These are phyloP conservation scores for Drosophila fungiperda DNA, from an alignment of 2,888 invertebrate genomes.

Conservation along the genomic window DNA sequence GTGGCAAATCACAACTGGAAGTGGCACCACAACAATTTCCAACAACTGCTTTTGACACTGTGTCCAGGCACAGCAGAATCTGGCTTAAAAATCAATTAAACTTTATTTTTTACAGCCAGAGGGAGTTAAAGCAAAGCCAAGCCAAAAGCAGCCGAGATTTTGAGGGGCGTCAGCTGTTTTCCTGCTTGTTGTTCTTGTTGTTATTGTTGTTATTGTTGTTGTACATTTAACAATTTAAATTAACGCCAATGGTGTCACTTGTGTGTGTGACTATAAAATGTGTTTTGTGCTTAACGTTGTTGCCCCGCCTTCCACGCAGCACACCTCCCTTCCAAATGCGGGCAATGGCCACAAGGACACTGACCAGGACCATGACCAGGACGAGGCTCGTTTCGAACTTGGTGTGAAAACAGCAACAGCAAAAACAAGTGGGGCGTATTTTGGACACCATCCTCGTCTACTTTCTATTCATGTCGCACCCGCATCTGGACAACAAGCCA, in stretches of 20 bases:
- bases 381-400: conserved; percentile 57
- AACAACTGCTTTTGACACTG: conserved; percentile 77
- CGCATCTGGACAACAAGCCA: conserved; percentile 49
- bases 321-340: conserved; percentile 51
- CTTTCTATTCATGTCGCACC: conserved; percentile 67
- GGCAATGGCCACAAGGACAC: conserved; percentile 41
- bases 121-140: conserved; percentile 19
- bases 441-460: conserved; percentile 59
- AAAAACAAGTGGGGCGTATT: conserved; percentile 67
- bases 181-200: conserved; percentile 32
- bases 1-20: conserved; percentile 46
- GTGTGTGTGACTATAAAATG: conserved; percentile 71
- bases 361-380: conserved; percentile 16
- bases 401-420: conserved; percentile 80
- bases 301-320: not conserved
- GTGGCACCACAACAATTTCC: conserved; percentile 69
- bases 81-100: conserved; percentile 81
- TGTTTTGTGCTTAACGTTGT: conserved; percentile 74
- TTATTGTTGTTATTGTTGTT: conserved; percentile 41
- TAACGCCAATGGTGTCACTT: conserved; percentile 84
- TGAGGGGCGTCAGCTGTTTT: conserved; percentile 52
- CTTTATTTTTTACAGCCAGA: conserved; percentile 70
- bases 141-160: conserved; percentile 60
- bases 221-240: conserved; percentile 82
- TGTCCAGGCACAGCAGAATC: conserved; percentile 75